Percentiles rank a stretch among this genome's conserved stretches.
Conservation (phyloP, 2,888 invertebrate genomes). For the Pammene fasciana region DNA sequence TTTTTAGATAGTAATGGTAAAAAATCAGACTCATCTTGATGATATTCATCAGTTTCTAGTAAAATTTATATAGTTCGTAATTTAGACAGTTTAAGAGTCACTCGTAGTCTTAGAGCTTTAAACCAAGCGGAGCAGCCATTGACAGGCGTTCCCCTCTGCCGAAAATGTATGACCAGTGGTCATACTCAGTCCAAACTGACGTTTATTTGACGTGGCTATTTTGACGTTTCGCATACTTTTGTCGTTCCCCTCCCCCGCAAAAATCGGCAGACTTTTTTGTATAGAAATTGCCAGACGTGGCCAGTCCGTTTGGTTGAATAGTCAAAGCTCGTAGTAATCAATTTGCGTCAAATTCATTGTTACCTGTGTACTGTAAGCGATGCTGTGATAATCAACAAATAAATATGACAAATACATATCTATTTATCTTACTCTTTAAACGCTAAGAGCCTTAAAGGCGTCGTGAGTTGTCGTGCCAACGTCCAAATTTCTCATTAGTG, state of each 20-base stretch:
- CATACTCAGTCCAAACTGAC: too few relatives aligned
- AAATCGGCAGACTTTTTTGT: too few relatives aligned
- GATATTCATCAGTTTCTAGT: conserved; percentile 13
- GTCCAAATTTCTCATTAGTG: too few relatives aligned
- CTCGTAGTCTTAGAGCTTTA: conserved; percentile 1
- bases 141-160: too few relatives aligned
- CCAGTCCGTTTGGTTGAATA: too few relatives aligned
- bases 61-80: conserved; percentile 14
- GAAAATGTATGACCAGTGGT: too few relatives aligned
- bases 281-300: too few relatives aligned
- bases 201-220: too few relatives aligned
- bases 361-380: conserved; percentile 46
- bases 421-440: conserved; percentile 4
- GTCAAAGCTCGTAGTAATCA: too few relatives aligned
- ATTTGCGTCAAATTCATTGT: conserved; percentile 9
- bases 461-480: not conserved
- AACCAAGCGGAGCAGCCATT: too few relatives aligned
- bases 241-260: too few relatives aligned
- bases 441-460: not conserved
- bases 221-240: too few relatives aligned
- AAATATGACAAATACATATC: conserved; percentile 30
- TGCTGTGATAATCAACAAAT: conserved; percentile 60
- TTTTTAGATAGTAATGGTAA: conserved; percentile 16
- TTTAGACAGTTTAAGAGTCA: conserved; percentile 13
- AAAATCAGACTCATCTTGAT: conserved; percentile 20